Evolutionary conservation across 2,797 vertebrate genomes (phyloP).

Genomic region (Melopsittacus undulatus): DNA sequence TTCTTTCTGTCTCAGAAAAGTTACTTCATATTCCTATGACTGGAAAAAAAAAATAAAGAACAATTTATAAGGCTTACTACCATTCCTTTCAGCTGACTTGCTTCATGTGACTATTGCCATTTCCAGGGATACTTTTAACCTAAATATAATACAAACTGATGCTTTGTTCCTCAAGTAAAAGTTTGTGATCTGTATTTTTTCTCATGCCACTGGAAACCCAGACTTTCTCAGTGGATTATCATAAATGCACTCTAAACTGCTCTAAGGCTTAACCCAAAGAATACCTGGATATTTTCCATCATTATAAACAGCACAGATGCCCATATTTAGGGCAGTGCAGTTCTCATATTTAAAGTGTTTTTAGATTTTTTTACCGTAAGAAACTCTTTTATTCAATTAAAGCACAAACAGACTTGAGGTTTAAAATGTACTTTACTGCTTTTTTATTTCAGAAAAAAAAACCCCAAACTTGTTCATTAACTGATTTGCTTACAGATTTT

Average conservation of each 20-base stretch:
- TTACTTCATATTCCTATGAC: neutral
- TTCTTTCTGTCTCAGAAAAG: neutral
- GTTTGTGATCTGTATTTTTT: neutral
- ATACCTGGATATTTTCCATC: slow-evolving; percentile 11
- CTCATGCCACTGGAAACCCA: neutral
- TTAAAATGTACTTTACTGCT: neutral
- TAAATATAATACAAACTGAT: neutral
- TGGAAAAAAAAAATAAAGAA: neutral
- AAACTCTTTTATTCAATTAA: neutral
- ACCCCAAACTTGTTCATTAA: neutral
- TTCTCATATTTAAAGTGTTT: neutral
- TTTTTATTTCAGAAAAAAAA: neutral
- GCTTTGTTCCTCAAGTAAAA: slow-evolving; percentile 7
- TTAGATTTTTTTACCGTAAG: neutral
- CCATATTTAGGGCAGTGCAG: neutral
- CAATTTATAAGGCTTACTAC: neutral
- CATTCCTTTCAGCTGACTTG: neutral
- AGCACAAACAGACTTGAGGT: neutral
- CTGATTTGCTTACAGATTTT: neutral
- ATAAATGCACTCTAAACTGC: neutral
- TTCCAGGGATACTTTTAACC: neutral
- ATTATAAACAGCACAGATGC: neutral
- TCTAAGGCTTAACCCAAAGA: neutral
- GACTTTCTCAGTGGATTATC: neutral
- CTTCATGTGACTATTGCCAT: neutral